Conservation (phyloP, 2,888 invertebrate genomes). For the Gastracanthus pulcherrimus region DNA sequence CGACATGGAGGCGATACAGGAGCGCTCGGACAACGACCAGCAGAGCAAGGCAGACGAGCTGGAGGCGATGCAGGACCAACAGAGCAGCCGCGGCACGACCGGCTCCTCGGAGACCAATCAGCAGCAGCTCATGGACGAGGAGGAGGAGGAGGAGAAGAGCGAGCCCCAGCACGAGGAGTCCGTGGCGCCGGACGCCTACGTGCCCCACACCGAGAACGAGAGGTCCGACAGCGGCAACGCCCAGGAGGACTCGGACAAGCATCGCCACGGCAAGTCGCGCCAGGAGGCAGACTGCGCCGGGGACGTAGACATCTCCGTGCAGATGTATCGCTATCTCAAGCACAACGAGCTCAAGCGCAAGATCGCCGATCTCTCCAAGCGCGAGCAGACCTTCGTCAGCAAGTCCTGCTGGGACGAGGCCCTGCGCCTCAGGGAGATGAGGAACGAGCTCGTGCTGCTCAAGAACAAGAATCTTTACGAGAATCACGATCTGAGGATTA, state of each 20-base stretch:
- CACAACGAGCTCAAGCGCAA: conserved; percentile 68
- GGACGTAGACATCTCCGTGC: conserved; percentile 47
- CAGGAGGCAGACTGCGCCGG: neutral
- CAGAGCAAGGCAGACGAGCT: too few relatives aligned
- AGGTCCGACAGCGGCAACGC: neutral
- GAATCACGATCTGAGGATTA: conserved; percentile 65
- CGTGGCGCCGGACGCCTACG: neutral
- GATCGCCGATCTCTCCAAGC: conserved; percentile 68
- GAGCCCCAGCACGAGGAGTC: neutral
- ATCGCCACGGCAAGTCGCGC: neutral
- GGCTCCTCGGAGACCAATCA: neutral
- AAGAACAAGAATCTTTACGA: conserved; percentile 69
- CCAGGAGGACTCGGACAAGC: neutral
- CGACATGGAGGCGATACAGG: too few relatives aligned
- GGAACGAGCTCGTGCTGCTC: conserved; percentile 68
- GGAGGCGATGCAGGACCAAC: too few relatives aligned
- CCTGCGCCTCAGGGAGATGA: conserved; percentile 72
- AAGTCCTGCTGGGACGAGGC: conserved; percentile 72
- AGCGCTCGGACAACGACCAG: neutral
- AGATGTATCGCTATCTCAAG: conserved; percentile 69
- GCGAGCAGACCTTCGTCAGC: conserved; percentile 68
- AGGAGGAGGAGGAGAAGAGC: neutral
- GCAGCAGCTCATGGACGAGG: too few relatives aligned
- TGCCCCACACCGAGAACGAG: neutral
- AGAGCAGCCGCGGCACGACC: neutral